Conservation (phyloP, 2,113 vertebrate genomes). For the Lipophrys pholis region DNA sequence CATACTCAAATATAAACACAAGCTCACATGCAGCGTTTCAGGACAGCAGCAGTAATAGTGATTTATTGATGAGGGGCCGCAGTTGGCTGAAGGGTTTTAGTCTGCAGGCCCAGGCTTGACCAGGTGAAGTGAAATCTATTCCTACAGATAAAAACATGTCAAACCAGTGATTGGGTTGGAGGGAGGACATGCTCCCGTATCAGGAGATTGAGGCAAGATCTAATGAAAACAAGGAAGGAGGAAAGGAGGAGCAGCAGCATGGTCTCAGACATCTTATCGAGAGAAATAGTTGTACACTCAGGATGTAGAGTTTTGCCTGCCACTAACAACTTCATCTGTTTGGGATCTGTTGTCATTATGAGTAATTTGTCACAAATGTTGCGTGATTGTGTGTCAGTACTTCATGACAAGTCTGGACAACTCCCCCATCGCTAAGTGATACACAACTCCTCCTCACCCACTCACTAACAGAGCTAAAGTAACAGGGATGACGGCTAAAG, state of each 20-base stretch:
- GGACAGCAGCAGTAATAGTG: constrained; percentile 51
- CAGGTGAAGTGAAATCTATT: constrained; percentile 46
- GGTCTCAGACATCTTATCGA: not conserved
- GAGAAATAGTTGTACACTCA: not conserved
- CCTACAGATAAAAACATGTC: constrained; percentile 50
- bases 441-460: not conserved
- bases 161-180: constrained; percentile 4
- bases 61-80: constrained; percentile 30
- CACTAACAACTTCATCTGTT: constrained; percentile 19
- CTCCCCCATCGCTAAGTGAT: not conserved
- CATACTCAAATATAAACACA: not conserved
- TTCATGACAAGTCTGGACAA: not conserved
- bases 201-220: not conserved
- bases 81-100: constrained; percentile 20
- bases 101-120: constrained; percentile 45
- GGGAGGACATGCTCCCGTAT: not conserved
- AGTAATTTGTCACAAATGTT: not conserved
- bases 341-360: not conserved
- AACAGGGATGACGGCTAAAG: not conserved
- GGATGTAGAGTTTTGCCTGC: not conserved
- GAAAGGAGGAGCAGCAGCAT: not conserved
- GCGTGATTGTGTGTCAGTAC: not conserved
- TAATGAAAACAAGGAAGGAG: constrained; percentile 1
- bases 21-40: not conserved
- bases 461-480: too few relatives aligned